Evolutionary conservation across 2,888 invertebrate species (phyloP).

Genomic region (Disparrhopalites patrizii): DNA sequence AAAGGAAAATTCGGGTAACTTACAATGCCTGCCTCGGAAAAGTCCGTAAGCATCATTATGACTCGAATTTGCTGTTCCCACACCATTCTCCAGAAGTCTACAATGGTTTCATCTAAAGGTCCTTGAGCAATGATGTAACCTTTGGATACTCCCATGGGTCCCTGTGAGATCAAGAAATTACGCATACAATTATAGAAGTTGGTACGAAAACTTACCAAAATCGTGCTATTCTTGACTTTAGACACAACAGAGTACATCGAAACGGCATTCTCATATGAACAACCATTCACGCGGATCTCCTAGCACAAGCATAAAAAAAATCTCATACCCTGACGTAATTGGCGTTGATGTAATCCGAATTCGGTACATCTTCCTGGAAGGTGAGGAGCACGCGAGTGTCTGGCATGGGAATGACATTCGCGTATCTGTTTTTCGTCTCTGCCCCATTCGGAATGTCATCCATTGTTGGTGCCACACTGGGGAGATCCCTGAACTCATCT

Average conservation of each 20-base stretch:
- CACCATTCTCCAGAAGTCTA: constrained; percentile 92
- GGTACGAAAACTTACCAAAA: too few relatives aligned
- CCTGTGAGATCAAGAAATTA: constrained; percentile 57
- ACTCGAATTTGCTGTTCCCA: constrained; percentile 91
- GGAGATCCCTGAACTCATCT: constrained; percentile 77
- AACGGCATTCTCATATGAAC: too few relatives aligned
- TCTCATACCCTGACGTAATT: constrained; percentile 89
- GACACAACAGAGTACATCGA: too few relatives aligned
- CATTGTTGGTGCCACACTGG: constrained; percentile 68
- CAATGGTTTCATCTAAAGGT: constrained; percentile 74
- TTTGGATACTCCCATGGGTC: constrained; percentile 74
- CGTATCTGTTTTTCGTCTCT: constrained; percentile 87
- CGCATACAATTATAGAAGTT: not conserved
- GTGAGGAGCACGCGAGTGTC: constrained; percentile 79
- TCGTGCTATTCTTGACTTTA: too few relatives aligned
- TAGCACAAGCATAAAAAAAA: too few relatives aligned
- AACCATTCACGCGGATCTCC: too few relatives aligned
- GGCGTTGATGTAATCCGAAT: constrained; percentile 88
- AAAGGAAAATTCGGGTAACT: constrained; percentile 52
- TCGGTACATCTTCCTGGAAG: constrained; percentile 67
- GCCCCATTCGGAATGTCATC: constrained; percentile 82
- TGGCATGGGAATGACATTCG: constrained; percentile 90
- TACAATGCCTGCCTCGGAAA: constrained; percentile 82
- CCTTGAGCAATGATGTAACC: constrained; percentile 92
- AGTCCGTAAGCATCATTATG: constrained; percentile 84